Evolutionary conservation across 2,888 invertebrate species (phyloP).

Genomic region (Apeira syringaria): DNA sequence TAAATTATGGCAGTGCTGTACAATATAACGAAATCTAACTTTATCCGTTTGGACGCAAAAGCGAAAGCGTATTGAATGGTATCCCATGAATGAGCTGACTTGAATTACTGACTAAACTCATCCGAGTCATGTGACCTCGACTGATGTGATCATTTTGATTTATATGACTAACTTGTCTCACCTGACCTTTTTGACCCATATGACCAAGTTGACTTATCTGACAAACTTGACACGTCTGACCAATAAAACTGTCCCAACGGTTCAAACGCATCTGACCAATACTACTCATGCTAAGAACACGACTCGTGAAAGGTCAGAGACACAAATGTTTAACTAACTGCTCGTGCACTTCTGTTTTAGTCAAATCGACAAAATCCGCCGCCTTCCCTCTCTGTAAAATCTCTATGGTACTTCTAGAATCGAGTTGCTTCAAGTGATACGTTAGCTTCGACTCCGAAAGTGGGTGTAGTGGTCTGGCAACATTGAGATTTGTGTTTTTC

Average conservation of each 20-base stretch:
- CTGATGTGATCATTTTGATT: too few species aligned
- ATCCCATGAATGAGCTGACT: too few species aligned
- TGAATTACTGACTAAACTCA: too few species aligned
- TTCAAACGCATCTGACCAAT: background rate
- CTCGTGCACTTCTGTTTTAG: conserved; percentile 61
- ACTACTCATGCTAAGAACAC: background rate
- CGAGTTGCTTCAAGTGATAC: conserved; percentile 60
- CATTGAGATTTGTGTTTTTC: conserved; percentile 54
- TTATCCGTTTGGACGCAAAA: background rate
- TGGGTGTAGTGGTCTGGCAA: conserved; percentile 55
- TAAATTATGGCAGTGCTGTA: too few species aligned
- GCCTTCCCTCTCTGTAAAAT: conserved; percentile 68
- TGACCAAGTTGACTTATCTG: background rate
- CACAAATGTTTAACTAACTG: conserved; percentile 65
- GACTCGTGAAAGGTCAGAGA: conserved; percentile 41
- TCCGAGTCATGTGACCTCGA: too few species aligned
- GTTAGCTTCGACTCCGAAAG: conserved; percentile 49
- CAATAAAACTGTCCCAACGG: too few species aligned
- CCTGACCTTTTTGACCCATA: background rate
- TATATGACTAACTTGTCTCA: background rate
- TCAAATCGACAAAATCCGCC: conserved; percentile 64
- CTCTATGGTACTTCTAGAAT: conserved; percentile 66
- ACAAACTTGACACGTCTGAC: background rate
- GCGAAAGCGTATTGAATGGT: too few species aligned
- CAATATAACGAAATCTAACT: background rate